A percentile compares a stretch with the other conserved stretches of the same genome.
phyloP scores from a whole-genome alignment of 2,797 vertebrate species.

The Natrix natrix region DNA sequence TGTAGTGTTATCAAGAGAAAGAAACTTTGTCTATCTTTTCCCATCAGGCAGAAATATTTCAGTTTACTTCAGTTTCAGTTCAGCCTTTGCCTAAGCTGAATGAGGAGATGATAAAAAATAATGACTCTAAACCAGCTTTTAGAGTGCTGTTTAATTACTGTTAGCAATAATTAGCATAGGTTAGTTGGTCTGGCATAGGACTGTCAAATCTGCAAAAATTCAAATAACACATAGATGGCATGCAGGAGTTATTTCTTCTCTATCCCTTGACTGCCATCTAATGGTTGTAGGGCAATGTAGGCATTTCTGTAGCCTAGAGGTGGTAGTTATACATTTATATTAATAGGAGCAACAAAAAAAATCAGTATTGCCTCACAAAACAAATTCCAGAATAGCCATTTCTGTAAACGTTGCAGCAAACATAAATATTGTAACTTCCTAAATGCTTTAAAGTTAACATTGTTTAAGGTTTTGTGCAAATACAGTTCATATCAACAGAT shows the following conservation, averaged over 20 bases:
- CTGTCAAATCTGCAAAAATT: background rate
- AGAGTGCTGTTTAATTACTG: background rate
- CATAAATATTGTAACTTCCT: background rate
- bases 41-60: background rate
- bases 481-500: background rate
- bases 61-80: background rate
- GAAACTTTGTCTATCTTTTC: background rate
- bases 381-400: background rate
- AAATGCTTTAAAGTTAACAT: background rate
- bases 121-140: background rate
- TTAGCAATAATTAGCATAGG: background rate
- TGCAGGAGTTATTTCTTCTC: background rate
- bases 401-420: background rate
- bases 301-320: background rate
- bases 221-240: background rate
- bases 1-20: background rate
- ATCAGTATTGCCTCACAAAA: background rate
- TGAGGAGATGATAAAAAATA: background rate
- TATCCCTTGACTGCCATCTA: background rate
- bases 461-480: background rate
- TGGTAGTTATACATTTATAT: background rate
- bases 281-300: background rate
- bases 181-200: background rate
- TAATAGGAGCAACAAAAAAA: background rate
- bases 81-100: background rate